Evolutionary conservation across 2,888 invertebrate species (phyloP).

Genomic region (Chymomyza caudatula): DNA sequence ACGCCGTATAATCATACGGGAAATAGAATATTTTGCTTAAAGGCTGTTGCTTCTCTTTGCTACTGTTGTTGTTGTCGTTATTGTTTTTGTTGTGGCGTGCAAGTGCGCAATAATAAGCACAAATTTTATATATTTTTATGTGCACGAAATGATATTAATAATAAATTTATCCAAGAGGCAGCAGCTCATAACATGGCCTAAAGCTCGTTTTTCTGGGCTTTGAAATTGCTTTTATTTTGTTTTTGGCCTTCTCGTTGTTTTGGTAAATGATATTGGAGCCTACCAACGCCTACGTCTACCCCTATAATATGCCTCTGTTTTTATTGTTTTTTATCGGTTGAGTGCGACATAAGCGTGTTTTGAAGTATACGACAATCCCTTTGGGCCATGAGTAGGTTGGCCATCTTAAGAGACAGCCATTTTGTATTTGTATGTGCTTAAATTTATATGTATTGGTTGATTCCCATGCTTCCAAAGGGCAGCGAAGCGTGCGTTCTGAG

Average conservation of each 20-base stretch:
- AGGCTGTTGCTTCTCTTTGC: background rate
- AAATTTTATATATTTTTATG: conserved; percentile 13
- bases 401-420: background rate
- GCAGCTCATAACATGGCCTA: conserved; percentile 8
- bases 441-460: background rate
- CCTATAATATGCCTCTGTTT: conserved; percentile 7
- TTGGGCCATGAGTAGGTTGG: background rate
- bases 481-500: background rate
- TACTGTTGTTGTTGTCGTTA: background rate
- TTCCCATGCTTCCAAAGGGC: too few relatives aligned
- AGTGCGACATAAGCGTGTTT: background rate
- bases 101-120: conserved; percentile 25
- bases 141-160: conserved; percentile 31
- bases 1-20: background rate
- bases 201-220: conserved; percentile 10
- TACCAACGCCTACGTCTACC: conserved; percentile 7
- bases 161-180: conserved; percentile 28
- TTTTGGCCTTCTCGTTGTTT: conserved; percentile 4
- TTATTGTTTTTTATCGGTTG: conserved; percentile 49
- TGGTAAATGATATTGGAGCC: conserved; percentile 32
- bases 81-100: conserved; percentile 17
- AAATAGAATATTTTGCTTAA: background rate
- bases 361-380: background rate
- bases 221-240: conserved; percentile 3
- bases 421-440: background rate